Conservation (phyloP, 2,888 invertebrate species). For the Sepiola atlantica region DNA sequence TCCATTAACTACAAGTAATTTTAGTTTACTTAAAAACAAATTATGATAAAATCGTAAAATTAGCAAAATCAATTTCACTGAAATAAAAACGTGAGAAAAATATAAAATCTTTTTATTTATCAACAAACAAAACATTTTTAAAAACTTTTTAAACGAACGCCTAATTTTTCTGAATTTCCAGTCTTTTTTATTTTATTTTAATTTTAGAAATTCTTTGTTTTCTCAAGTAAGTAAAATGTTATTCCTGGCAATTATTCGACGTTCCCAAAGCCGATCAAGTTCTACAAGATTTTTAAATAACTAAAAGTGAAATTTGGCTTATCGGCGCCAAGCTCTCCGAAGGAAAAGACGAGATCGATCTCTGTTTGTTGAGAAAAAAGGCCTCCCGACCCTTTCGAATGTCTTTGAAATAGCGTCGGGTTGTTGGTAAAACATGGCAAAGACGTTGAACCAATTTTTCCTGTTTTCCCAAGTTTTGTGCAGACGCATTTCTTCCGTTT, state of each 20-base stretch:
- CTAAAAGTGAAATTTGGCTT: neutral
- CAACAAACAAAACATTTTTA: neutral
- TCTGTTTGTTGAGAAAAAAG: neutral
- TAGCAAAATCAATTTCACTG: neutral
- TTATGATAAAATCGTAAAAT: neutral
- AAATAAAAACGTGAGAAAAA: neutral
- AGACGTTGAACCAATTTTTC: conserved; percentile 32
- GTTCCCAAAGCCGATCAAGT: neutral
- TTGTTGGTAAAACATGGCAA: conserved; percentile 43
- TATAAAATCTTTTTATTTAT: neutral
- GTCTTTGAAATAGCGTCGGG: neutral
- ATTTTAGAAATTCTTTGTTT: neutral
- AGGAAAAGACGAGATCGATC: neutral
- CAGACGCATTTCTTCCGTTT: neutral
- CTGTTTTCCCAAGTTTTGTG: conserved; percentile 35
- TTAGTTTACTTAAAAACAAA: too few species aligned
- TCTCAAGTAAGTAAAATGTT: neutral
- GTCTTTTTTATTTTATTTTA: neutral
- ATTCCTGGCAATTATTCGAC: neutral
- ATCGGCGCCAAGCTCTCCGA: neutral
- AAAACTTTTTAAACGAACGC: neutral
- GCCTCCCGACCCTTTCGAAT: neutral
- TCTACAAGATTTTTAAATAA: neutral
- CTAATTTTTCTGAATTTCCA: neutral
- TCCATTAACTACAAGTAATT: too few species aligned